Evolutionary conservation across 2,113 vertebrate species (phyloP), one percentile per base, ranked within the genome.

Genomic region (Puffinus mauretanicus): DNA sequence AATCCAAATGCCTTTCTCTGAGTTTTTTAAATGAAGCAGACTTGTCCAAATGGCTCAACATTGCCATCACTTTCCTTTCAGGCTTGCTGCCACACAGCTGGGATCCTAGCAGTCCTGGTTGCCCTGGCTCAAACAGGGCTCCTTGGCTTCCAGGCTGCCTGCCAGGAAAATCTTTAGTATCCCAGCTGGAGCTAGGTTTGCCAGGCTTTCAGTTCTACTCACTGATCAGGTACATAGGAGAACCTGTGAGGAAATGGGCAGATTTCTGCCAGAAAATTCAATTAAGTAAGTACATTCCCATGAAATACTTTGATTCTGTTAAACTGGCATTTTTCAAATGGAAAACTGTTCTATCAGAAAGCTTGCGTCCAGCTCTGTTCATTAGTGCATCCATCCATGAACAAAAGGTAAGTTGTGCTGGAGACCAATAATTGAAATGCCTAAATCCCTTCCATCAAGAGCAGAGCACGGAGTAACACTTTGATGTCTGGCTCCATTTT

Each of bases 221-320:
- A 15, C 70, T 57, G 51, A 72, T 58, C 82, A 94, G 91, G 88
- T 94, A 77, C 82, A 25, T 36, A 36, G 46, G 54, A 94, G 76
- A 94, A 77, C 55, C 52, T 86, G 67, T 34, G 72, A 88, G 60
- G 34, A 80, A 90, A 73, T 14, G 25, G 76, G 75, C 11, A 65
- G 36, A 65, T 86, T 83, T 92, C 83, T 91, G 76, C 88, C 91
- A 90, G 86, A 92, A 91, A 92, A 92, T 92, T 94, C 93, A 96
- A 86, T 94, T 86, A 96, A 93, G 46, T 40, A 29, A 82, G 66
- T 90, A 61, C 47, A 29, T 82, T 90, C 62, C 87, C 78, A 52
- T 86, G 69, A 90, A 94, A 90, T 90, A 57, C 57, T 90, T 95
- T 69, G 44, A 80, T 90, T 90, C 66, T 82, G 49, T 91, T 91